Evolutionary conservation across 1,140 invertebrate species (phyloP), one percentile per base, ranked within the genome.

Genomic region (Drosophila subpulchrella): DNA sequence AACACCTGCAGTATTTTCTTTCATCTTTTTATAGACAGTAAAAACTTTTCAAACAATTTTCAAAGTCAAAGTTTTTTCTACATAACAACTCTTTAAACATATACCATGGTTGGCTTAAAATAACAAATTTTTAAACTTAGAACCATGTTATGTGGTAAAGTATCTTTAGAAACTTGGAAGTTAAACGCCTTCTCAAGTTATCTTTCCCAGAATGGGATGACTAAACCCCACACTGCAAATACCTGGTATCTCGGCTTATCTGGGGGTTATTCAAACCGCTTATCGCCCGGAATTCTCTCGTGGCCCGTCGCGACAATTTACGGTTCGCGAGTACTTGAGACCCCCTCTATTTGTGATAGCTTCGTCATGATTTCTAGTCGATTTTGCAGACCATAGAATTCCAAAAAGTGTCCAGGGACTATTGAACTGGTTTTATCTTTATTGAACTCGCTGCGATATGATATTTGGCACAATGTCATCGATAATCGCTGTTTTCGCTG

Each of bases 351-450:
- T 8, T 15, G 62, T 78, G 27, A 57, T 75, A 61, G 81, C 76
- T 66, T 46, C 61, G 81, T 84, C 81, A 84, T 80, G 76, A 63
- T 84, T 84, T 61, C 83, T 50, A 39, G 81, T 46, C 62, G 58
- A 59, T 73, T 84, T 83, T 30, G 12, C 20, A 24, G 15, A 17
- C 17, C 34, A 48, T 50, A 48, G 30, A 57, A 70, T 12, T 27
- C 12, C 20, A 17, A 30, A 27, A 70, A 48, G 41, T 68, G 42
- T 36, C 30, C 51, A 57, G 57, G 67, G 67, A 66, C 65, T 42
- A 20, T 42, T 24, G 65, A 7, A 58, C 66, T 42, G 34, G n/a
- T 27, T 39, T 54, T 71, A 71, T 71, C 65, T 71, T 71, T 71
- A 71, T 71, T 70, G 20, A 3, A 3, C 17, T 6, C 13, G n/a